These are phyloP conservation scores for Monochamus alternatus DNA, from an alignment of 2,888 invertebrate genomes.

Conservation along the genomic window DNA sequence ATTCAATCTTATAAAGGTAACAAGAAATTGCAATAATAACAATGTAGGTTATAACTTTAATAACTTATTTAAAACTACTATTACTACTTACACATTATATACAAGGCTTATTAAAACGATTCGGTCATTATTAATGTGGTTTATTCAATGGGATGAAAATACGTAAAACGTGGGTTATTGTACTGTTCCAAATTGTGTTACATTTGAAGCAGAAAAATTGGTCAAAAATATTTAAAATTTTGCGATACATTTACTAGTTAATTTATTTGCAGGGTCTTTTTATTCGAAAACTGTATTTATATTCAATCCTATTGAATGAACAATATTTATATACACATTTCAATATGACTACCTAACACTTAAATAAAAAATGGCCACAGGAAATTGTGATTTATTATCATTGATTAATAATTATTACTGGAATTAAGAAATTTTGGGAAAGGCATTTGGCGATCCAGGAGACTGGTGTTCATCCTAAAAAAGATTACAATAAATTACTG, in stretches of 20 bases:
- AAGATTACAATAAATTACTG: constrained; percentile 29
- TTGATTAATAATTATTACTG: constrained; percentile 21
- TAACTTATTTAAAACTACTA: constrained; percentile 50
- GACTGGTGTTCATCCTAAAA: constrained; percentile 66
- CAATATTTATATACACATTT: constrained; percentile 32
- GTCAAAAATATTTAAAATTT: background rate
- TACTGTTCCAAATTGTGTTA: background rate
- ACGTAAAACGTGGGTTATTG: background rate
- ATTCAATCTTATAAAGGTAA: constrained; percentile 57
- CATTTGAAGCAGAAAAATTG: background rate
- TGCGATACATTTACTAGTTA: background rate
- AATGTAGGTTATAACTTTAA: constrained; percentile 48
- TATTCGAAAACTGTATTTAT: background rate
- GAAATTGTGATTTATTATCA: constrained; percentile 32
- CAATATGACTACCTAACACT: constrained; percentile 32
- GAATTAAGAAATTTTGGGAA: constrained; percentile 66
- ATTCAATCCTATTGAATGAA: constrained; percentile 28
- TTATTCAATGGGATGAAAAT: constrained; percentile 27
- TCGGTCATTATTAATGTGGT: constrained; percentile 40
- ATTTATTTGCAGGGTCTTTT: background rate
- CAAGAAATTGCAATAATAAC: constrained; percentile 55
- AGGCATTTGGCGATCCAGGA: constrained; percentile 68
- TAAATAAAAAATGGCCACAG: constrained; percentile 43
- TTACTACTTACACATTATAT: constrained; percentile 55
- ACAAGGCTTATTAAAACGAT: constrained; percentile 56